Base-by-base conservation (phyloP, 1,140 invertebrate genomes). In the Zaprionus camerounensis region DNA sequence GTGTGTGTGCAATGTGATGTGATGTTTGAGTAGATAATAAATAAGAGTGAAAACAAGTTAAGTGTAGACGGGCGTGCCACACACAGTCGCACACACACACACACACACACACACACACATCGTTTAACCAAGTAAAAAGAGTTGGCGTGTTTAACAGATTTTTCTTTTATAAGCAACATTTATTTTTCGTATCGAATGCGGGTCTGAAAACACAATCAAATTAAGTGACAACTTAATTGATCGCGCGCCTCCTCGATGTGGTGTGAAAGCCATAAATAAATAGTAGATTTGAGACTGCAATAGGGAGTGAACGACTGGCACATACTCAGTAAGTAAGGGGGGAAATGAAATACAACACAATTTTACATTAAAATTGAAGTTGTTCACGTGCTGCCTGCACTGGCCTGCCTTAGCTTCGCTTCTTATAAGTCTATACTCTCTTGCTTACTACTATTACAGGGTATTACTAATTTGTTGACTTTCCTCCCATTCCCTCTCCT, bases 171-270 rank as follows among this genome's bases (percentile, higher is more conserved):
- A 34, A 11, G 46, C 9, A 56, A 65, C 67, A 51, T 80, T 80
- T 80, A 64, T 38, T 28, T 53, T 57, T 57, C 46, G 22, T 49
- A 68, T 58, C 55, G 58, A 44, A 80, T 80, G 78, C 78, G 78
- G 78, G 80, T 61, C 56, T 46, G 13, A 61, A 34, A 51, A 77
- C 49, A 76, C 72, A 79, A 83, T 80, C 78, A 84, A 83, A 74
- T 61, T 84, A 84, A 84, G 83, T 84, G 81, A 84, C 81, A 84
- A 80, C 77, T 84, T 84, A 84, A 84, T 84, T 84, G 81, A 84
- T 84, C 61, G 78, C 38, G 58, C 46, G 17, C 44, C 63, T 59
- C 46, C 59, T 58, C 53, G 34, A 5, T 41, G 46, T 63, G 76
- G 72, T 80, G 81, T 80, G 76, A 83, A 83, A 84, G 69, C 74